Evolutionary conservation across 2,888 invertebrate genomes (phyloP).

Genomic region (Julus scanicus): DNA sequence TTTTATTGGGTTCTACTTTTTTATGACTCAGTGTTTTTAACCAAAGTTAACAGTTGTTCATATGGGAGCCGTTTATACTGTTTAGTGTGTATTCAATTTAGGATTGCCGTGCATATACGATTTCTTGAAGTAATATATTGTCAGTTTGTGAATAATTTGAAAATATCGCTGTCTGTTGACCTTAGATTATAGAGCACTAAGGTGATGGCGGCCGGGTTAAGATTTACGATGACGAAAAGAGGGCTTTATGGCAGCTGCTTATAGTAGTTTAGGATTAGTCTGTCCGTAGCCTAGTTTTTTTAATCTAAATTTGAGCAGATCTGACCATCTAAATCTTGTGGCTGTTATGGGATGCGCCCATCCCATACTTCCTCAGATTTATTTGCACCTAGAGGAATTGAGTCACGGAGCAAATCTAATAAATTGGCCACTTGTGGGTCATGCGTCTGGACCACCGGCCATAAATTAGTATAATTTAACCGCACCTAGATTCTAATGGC

Average conservation of each 20-base stretch:
- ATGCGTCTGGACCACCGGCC: conserved; percentile 20
- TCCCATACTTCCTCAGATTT: neutral
- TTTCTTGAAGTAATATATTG: neutral
- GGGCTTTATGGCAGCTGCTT: neutral
- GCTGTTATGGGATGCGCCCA: neutral
- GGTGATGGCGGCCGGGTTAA: neutral
- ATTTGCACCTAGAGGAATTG: conserved; percentile 36
- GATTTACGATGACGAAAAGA: conserved; percentile 18
- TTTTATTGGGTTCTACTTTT: too few relatives aligned
- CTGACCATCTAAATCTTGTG: conserved; percentile 17
- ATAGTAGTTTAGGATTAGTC: neutral
- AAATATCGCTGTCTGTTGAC: neutral
- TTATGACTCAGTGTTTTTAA: too few relatives aligned
- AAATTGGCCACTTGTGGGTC: conserved; percentile 43
- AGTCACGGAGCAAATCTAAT: conserved; percentile 5
- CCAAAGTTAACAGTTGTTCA: too few relatives aligned
- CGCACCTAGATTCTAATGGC: conserved; percentile 4
- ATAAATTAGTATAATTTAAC: conserved; percentile 43
- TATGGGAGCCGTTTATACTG: neutral
- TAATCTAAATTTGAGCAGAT: neutral
- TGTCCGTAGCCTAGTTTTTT: conserved; percentile 12
- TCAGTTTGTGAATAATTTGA: neutral
- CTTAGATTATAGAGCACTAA: neutral
- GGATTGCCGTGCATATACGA: too few relatives aligned
- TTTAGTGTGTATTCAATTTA: neutral